Evolutionary conservation across 1,140 invertebrate species (phyloP), one percentile per base, ranked within the genome.

Genomic region (Triops cancriformis): DNA sequence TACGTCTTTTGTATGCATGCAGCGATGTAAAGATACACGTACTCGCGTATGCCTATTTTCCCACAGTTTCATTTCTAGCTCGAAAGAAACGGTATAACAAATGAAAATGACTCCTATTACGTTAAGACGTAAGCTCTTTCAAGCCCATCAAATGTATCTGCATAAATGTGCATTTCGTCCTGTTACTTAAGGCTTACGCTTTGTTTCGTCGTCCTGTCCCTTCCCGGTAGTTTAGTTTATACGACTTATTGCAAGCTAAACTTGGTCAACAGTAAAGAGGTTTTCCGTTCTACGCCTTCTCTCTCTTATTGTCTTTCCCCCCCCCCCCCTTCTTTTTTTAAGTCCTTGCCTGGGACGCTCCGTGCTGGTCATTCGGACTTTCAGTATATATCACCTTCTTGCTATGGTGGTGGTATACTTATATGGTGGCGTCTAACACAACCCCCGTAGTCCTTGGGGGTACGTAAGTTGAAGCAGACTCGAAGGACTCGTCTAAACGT

Each of bases 401-500:
- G 51, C 51, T 64, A 64, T 23, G 51, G 51, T 23, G 0, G 51
- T 64, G 51, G 51, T 64, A 64, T 23, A 0, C 18, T 64, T 64
- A 64, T 64, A 64, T 23, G 51, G 51, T 64, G 51, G 51, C 51
- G 14, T 64, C 14, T 64, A 10, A 4, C 51, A 64, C 51, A 64
- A 18, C 51, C 14, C 51, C 51, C 51, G 51, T n/a, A 64, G 51
- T 64, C 51, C n/a, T 64, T 64, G 14, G 14, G 14, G 51, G 51
- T 0, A 10, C 51, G 51, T 23, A 64, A 64, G 51, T 64, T 64
- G 51, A 64, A 64, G 51, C 14, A 64, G 51, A 64, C 51, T 64
- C 51, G 51, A 23, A 64, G 51, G 51, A 64, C 51, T 64, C 51
- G 51, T 64, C 51, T 64, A 64, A 64, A 64, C 51, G 51, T 64